Evolutionary conservation across 2,113 vertebrate genomes (phyloP).

Genomic region (Gasterosteus nipponicus): DNA sequence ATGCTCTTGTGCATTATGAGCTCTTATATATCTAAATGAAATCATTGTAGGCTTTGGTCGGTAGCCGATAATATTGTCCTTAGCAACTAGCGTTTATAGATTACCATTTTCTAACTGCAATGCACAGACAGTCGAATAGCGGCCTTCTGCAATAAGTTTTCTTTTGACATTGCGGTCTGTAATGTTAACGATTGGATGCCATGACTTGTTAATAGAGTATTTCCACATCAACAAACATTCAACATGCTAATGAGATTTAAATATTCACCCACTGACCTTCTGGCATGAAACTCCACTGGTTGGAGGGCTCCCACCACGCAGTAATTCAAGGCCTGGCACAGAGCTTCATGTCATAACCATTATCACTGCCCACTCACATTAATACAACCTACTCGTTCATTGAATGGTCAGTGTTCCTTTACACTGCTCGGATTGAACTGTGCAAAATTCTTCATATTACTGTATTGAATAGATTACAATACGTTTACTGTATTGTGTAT

Average conservation of each 20-base stretch:
- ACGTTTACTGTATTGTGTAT: neutral
- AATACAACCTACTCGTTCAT: conserved; percentile 35
- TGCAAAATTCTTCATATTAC: neutral
- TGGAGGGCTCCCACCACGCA: conserved; percentile 15
- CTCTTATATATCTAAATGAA: neutral
- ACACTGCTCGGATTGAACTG: neutral
- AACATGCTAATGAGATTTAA: conserved; percentile 47
- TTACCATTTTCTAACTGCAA: conserved; percentile 3
- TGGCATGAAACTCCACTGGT: neutral
- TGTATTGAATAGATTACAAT: neutral
- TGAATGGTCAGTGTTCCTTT: conserved; percentile 20
- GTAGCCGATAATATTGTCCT: neutral
- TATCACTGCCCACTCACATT: conserved; percentile 27
- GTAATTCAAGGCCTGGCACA: conserved; percentile 35
- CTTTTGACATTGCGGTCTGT: neutral
- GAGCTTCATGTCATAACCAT: conserved; percentile 28
- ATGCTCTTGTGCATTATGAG: neutral
- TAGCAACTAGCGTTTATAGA: neutral
- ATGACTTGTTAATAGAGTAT: conserved; percentile 18
- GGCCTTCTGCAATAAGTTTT: neutral
- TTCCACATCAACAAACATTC: conserved; percentile 22
- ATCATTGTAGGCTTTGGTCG: neutral
- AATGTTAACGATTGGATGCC: conserved; percentile 8
- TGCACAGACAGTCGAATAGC: neutral
- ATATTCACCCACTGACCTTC: conserved; percentile 57